Evolutionary conservation across 1,140 invertebrate genomes (phyloP), one percentile per base, ranked within the genome.

Genomic region (Anastrepha ludens): DNA sequence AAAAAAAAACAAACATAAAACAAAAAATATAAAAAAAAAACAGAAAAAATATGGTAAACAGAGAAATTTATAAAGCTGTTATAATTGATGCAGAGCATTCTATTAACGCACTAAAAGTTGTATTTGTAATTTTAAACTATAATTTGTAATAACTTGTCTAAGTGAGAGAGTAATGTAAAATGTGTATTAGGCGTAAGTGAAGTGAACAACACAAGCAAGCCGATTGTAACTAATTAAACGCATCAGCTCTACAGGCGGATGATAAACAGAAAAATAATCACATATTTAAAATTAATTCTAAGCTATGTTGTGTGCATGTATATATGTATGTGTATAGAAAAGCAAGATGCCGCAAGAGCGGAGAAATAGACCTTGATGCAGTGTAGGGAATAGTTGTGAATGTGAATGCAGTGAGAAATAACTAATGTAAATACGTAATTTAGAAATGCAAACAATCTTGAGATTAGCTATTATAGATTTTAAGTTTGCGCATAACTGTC

Each of bases 1-100:
- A 29, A 29, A 29, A 29, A 29, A 29, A 39, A 70, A 9, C 2
- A 74, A 74, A 74, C 2, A 15, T 6, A 41, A 41, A 67, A 70
- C 29, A 55, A 58, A 81, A 55, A 55, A 55, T 55, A 8, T 8
- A 81, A 1, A 81, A 3, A 55, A 74, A 74, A 17, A 50, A 47
- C 20, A 44, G 13, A 9, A 39, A 62, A 29, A 50, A 86, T 86
- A 50, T 62, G 59, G 50, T 29, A 86, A 65, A 59, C 41, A 86
- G 39, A 86, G 39, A 86, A 44, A 86, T 86, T 86, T 86, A 86
- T 62, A 62, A 65, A 86, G 62, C 62, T 86, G 85, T 86, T 86
- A 86, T 86, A 44, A 62, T 86, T 62, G 85, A 86, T 86, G 85
- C 85, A 86, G 85, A 86, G 85, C 85, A 86, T 86, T 86, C 55